These are phyloP conservation scores for Galerucella calmariensis DNA, from an alignment of 2,888 invertebrate species.

Conservation along the genomic window DNA sequence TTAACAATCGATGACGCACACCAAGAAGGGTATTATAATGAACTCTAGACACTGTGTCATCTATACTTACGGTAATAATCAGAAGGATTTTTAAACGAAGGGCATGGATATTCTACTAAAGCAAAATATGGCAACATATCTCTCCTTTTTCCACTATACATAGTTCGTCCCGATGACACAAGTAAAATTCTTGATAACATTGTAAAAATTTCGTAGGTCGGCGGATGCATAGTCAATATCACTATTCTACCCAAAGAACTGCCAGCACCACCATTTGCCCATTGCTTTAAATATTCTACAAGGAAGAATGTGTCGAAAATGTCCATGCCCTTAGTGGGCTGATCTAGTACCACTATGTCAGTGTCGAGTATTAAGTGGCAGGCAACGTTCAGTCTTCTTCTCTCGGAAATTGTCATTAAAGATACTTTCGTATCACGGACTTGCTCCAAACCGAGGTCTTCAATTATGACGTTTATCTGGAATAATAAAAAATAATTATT, in stretches of 20 bases:
- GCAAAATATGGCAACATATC: conserved; percentile 94
- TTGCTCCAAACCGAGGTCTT: conserved; percentile 91
- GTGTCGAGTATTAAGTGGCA: conserved; percentile 88
- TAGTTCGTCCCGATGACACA: conserved; percentile 89
- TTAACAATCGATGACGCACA: too few species aligned
- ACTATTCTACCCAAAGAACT: conserved; percentile 77
- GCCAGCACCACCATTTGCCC: conserved; percentile 73
- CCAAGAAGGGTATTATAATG: too few species aligned
- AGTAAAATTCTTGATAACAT: conserved; percentile 90
- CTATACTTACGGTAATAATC: conserved; percentile 90
- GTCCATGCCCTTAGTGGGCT: conserved; percentile 88
- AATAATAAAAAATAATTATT: conserved; percentile 50
- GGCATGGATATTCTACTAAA: conserved; percentile 90
- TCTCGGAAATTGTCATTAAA: conserved; percentile 88
- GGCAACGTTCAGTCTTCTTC: conserved; percentile 87
- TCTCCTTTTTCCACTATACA: conserved; percentile 89
- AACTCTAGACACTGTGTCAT: neutral
- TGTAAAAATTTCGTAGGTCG: conserved; percentile 94
- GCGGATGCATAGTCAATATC: conserved; percentile 91
- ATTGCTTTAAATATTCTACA: conserved; percentile 92
- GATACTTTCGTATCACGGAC: conserved; percentile 88
- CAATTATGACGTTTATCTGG: conserved; percentile 88
- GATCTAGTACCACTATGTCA: conserved; percentile 87
- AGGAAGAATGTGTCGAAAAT: conserved; percentile 96
- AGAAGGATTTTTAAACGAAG: conserved; percentile 95